A percentile compares a stretch with the other conserved stretches of the same genome.
Evolutionary conservation across 2,888 invertebrate genomes (phyloP).

Genomic region (Therioaphis trifolii): DNA sequence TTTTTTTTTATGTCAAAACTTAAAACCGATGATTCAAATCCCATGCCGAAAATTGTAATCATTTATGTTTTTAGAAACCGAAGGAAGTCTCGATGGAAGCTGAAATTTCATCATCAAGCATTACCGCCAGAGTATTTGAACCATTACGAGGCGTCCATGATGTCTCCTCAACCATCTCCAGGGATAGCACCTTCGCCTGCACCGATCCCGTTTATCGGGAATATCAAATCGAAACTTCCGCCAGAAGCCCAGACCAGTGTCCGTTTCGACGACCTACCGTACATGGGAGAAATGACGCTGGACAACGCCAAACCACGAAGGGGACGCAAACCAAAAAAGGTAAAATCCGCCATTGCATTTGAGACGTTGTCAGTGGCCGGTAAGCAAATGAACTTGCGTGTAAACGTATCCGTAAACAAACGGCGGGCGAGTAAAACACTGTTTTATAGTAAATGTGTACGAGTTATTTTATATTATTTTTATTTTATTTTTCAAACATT

Average conservation of each 20-base stretch:
- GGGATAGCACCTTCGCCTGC: slow-evolving; percentile 63
- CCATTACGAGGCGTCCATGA: slow-evolving; percentile 80
- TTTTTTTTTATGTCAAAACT: background rate
- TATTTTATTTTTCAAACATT: no score
- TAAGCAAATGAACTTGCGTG: no score
- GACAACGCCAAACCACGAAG: slow-evolving; percentile 88
- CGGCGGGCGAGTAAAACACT: no score
- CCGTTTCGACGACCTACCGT: slow-evolving; percentile 82
- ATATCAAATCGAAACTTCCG: slow-evolving; percentile 40
- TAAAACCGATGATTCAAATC: background rate
- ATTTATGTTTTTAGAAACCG: slow-evolving; percentile 68
- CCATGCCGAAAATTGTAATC: background rate
- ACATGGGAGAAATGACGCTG: slow-evolving; percentile 92
- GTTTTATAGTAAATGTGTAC: no score
- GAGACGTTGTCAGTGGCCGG: no score
- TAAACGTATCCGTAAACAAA: no score
- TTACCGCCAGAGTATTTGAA: slow-evolving; percentile 82
- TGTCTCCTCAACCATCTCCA: slow-evolving; percentile 63
- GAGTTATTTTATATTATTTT: no score
- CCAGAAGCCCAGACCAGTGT: slow-evolving; percentile 67
- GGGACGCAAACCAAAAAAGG: slow-evolving; percentile 88
- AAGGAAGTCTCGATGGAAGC: slow-evolving; percentile 79
- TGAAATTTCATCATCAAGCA: slow-evolving; percentile 85
- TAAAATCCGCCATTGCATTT: no score
- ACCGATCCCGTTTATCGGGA: background rate